Conservation (phyloP, 1,140 invertebrate genomes). For the Brachionus paranguensis region DNA sequence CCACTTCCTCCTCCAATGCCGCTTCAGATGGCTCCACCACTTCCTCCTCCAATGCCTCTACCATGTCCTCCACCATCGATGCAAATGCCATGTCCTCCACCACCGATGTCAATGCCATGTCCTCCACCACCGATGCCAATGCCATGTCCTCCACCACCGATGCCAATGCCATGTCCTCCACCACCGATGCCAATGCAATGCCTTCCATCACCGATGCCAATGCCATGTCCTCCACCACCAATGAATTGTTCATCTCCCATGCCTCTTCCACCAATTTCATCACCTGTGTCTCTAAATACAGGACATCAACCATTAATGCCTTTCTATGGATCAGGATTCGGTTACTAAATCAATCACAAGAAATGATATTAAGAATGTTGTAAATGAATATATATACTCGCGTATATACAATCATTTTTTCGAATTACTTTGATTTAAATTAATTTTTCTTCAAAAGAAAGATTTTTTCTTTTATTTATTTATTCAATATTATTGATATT, state of each 20-base stretch:
- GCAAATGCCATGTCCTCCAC: neutral
- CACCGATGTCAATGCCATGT: neutral
- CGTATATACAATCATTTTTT: slow-evolving; percentile 4
- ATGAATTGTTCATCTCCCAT: neutral
- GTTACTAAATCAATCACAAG: neutral
- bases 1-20: no score
- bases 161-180: no score
- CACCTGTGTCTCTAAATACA: neutral
- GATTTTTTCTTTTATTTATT: neutral
- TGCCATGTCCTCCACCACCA: neutral
- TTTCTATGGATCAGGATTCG: neutral
- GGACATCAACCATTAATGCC: neutral
- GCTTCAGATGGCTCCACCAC: neutral
- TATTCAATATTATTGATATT: neutral
- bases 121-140: neutral
- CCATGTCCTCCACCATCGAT: neutral
- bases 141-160: no score
- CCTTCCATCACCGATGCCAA: neutral
- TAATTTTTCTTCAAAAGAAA: neutral
- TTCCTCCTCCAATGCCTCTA: no score
- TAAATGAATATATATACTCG: slow-evolving; percentile 23
- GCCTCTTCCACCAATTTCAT: neutral
- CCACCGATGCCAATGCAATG: neutral
- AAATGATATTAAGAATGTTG: neutral
- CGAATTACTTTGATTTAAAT: neutral